Base-by-base conservation (phyloP, 2,797 vertebrate species). In the Betta splendens region DNA sequence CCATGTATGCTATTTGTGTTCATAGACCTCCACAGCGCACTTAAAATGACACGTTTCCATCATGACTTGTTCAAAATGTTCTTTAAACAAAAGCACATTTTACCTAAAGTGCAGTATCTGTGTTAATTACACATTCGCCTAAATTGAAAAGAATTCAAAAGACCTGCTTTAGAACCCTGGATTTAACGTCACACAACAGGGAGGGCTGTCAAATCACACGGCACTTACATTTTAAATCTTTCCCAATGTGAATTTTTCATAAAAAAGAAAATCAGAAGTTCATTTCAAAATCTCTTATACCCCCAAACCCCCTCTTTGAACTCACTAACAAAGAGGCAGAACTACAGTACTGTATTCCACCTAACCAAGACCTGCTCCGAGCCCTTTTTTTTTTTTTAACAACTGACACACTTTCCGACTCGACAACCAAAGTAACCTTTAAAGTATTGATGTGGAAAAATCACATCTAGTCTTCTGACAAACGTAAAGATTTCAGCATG, bases 361-460 rank as follows among this genome's bases (percentile, higher is more conserved):
- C 66, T 58, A 43, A 72, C 65, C 57, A 5, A 64, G 57, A 77
- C 55, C 40, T 3, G 42, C 76, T 65, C 47, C 2, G 2, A 65
- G 52, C 63, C 39, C 39, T 70, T 67, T 33, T 32, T 38, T 64
- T 59, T 54, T 54, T 42, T 55, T 46, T 69, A 56, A n/a, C n/a
- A 62, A 50, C 63, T 68, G 77, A 75, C 74, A 78, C 64, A 72
- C 49, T 77, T 74, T 77, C 52, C 71, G 38, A 66, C 64, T 69
- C 64, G 74, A 81, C 62, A 81, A 45, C 64, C 63, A 76, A 73
- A 72, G 62, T 81, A 84, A 79, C 72, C 68, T 80, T 83, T 78
- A 77, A 77, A 71, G 68, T 72, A 82, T 72, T 62, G 65, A 85
- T 64, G 72, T 80, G 69, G 72, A 72, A 80, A 68, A 72, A 77